Base-by-base conservation (phyloP, 2,797 vertebrate species). In the Nasua narica region DNA sequence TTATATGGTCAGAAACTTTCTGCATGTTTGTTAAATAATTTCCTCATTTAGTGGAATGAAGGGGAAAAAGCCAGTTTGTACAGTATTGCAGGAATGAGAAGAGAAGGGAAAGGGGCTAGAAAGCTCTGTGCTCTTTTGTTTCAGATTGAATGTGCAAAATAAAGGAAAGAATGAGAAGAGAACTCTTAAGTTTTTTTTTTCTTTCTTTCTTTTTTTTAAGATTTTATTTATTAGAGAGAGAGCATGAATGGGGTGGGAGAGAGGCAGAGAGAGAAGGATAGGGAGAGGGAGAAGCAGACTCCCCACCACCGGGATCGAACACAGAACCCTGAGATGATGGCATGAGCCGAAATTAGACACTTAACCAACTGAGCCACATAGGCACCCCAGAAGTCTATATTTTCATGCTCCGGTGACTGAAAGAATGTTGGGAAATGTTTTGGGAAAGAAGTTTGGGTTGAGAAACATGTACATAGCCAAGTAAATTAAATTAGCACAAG, bases 121-220 rank as follows among this genome's bases (percentile, higher is more conserved):
- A 56, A 69, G 40, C 48, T 13, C 11, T 11, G n/a, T 2, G 32
- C 9, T 79, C 35, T 85, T 79, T 72, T 89, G 83, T 14, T 87
- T 95, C 37, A 43, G 37, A 76, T 7, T 43, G 74, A 74, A 79
- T 70, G 15, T 85, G 40, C 52, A 52, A 78, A 95, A 82, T 79
- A 35, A 92, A 92, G 56, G n/a, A 90, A 85, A 81, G 35, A 56
- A 56, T 50, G 32, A 48, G 29, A 91, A 5, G 40, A 67, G 18
- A 88, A 54, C 16, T 32, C 29, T 58, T 27, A 14, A 52, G 23
- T 93, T 67, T 35, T n/a, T n/a, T 16, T n/a, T n/a, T 62, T 62
- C 25, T 58, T 58, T 27, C 11, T 12, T 58, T 58, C 7, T 18
- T 93, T 67, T 35, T n/a, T 23, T 93, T 19, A 29, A 60, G 65